Base-by-base conservation (phyloP, 2,888 invertebrate species). In the Ophion costatus region DNA sequence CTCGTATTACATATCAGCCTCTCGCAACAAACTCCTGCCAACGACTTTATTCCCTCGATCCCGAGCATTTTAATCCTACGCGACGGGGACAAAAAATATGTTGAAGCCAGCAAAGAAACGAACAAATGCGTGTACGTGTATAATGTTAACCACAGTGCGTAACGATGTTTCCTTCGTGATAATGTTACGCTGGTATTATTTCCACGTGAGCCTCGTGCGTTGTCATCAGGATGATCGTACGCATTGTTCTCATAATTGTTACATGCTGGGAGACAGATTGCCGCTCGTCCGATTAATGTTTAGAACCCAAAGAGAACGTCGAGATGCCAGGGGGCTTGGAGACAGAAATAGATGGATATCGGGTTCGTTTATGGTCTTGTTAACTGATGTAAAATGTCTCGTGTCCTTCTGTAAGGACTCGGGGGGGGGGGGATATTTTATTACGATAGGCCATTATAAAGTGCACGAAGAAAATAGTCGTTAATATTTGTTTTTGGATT, bases 201-300 rank as follows among this genome's bases (percentile, higher is more conserved):
- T 51, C 42, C 61, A 69, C 33, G 67, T 42, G 38, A 24, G 38
- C 22, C 56, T 45, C 20, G 61, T 20, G 45, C 63, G 59, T 76
- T 75, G 74, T 75, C 69, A 79, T 83, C 77, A 56, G 67, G 29
- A 56, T 67, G 59, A 77, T 38, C 77, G 67, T 66, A 75, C 51
- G 69, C 64, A 73, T 42, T 51, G 56, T 78, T 63, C 81, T 71
- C 78, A 74, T 79, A 81, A 81, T 81, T 75, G 70, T 79, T 78
- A 57, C 81, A 63, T 64, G 59, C 66, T 79, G 63, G 69, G 45
- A 24, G 73, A 61, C 14, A 61, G 51, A 76, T 69, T 70, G 70
- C 38, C 70, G 57, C 45, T 56, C 57, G 69, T 64, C 45, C 56
- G 77, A 81, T 74, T 69, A 69, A 59, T 70, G 78, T n/a, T 69